Conservation (phyloP, 2,888 invertebrate species). For the Drosophila rellima region DNA sequence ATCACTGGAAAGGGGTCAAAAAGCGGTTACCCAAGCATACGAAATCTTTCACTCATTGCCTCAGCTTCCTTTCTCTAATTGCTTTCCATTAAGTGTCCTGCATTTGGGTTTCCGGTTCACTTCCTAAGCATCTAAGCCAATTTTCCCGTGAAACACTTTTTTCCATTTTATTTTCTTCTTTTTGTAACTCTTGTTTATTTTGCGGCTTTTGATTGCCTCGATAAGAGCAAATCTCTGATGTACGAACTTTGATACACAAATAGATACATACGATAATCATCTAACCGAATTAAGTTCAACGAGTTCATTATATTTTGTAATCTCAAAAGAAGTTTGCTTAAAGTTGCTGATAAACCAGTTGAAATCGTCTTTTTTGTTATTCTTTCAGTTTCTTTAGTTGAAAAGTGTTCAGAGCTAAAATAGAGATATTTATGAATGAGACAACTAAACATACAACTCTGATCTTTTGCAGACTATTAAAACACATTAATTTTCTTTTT, state of each 20-base stretch:
- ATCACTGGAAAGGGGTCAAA: constrained; percentile 48
- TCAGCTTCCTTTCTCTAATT: constrained; percentile 35
- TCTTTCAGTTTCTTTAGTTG: neutral
- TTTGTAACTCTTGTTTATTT: constrained; percentile 49
- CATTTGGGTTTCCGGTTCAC: constrained; percentile 33
- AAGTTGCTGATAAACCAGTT: constrained; percentile 1
- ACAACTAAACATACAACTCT: too few relatives aligned
- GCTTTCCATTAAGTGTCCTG: constrained; percentile 48
- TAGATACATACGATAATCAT: constrained; percentile 1
- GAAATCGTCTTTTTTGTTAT: neutral
- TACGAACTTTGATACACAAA: constrained; percentile 8
- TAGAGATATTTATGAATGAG: neutral
- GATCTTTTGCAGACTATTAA: too few relatives aligned
- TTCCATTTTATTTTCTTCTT: neutral
- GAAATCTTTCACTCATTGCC: constrained; percentile 8
- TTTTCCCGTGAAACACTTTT: constrained; percentile 31
- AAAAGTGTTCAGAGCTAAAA: neutral
- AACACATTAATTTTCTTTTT: too few relatives aligned
- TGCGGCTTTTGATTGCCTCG: constrained; percentile 48
- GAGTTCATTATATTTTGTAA: neutral
- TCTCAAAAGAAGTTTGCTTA: neutral
- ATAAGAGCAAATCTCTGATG: constrained; percentile 16
- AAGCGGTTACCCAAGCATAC: constrained; percentile 37
- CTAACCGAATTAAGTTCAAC: constrained; percentile 7
- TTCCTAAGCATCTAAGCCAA: constrained; percentile 59